phyloP scores from a whole-genome alignment of 92 coral and sea anemone species.

The Pocillopora meandrina region DNA sequence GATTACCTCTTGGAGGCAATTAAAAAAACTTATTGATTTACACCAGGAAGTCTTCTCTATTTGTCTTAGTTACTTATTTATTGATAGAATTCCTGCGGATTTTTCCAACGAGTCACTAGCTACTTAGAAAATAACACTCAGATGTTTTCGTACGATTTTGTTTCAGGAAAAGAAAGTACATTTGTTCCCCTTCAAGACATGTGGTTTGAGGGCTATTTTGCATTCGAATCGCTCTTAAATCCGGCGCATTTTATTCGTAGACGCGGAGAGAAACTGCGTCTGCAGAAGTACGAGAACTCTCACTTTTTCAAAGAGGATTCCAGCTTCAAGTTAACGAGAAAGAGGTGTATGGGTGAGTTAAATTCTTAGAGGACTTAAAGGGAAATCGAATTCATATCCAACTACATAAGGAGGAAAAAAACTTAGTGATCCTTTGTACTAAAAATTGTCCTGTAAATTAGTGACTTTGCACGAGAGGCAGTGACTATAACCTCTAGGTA shows the following conservation, averaged over 20 bases:
- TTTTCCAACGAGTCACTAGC: no score
- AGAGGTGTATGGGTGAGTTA: conserved; percentile 84
- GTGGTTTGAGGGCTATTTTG: conserved; percentile 93
- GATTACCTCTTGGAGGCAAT: no score
- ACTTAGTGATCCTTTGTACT: no score
- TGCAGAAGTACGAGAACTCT: conserved; percentile 92
- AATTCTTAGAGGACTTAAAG: background rate
- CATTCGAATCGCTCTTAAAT: conserved; percentile 85
- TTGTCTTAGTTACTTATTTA: no score
- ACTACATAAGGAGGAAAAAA: no score
- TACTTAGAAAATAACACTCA: background rate
- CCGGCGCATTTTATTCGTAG: conserved; percentile 93
- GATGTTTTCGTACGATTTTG: background rate
- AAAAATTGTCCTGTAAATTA: no score
- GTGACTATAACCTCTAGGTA: no score
- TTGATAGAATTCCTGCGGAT: background rate
- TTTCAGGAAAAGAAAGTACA: conserved; percentile 89
- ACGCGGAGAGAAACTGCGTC: conserved; percentile 74
- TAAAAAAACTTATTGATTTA: no score
- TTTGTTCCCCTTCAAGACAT: conserved; percentile 92
- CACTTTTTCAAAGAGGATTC: conserved; percentile 93
- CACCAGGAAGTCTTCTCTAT: no score
- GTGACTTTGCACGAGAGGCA: no score
- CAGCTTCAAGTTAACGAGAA: conserved; percentile 88
- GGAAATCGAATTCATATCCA: background rate